Evolutionary conservation across 1,140 invertebrate species (phyloP), one percentile per base, ranked within the genome.

Genomic region (Augochlora pura): DNA sequence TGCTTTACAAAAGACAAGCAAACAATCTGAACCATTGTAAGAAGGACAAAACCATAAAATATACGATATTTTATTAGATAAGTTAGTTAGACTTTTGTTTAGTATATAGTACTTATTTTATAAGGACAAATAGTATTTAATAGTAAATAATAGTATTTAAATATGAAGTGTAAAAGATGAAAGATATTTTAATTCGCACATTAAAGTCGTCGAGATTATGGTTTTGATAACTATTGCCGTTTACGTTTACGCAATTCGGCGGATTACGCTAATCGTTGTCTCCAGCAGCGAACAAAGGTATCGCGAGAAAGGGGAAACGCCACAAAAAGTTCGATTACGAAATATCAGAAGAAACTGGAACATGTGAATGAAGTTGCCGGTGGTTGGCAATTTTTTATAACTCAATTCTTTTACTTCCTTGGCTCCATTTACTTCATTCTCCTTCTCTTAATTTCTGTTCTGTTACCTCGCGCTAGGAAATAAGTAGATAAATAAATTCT

Each of bases 1-100:
- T 63, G 62, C 77, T 64, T 57, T 77, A 60, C 70, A 84, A 63
- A 84, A 46, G 27, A 5, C 7, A 14, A 64, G n/a, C 2, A 80
- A 32, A 38, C 38, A 42, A 1, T 6, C 21, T n/a, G 7, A n/a
- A 18, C 42, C 3, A 46, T 46, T 46, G 42, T 46, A 46, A 46
- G 42, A 32, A 1, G 12, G 6, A 46, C 59, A 21, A 16, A 54
- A 39, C 9, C 10, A 46, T 12, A 42, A 42, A 46, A 46, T 46
- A 46, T 46, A 12, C 14, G 9, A 12, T 12, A 46, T 46, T 46
- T 46, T 46, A 32, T 32, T 32, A 2, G 32, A 32, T 32, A 32
- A 32, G 1, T 1, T 32, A 32, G 4, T 32, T 32, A 1, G 32
- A 32, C 4, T 32, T 32, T 32, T 32, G 32, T 32, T 32, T 32